Evolutionary conservation across 2,888 invertebrate genomes (phyloP).

Genomic region (Sphaerophoria taeniata): DNA sequence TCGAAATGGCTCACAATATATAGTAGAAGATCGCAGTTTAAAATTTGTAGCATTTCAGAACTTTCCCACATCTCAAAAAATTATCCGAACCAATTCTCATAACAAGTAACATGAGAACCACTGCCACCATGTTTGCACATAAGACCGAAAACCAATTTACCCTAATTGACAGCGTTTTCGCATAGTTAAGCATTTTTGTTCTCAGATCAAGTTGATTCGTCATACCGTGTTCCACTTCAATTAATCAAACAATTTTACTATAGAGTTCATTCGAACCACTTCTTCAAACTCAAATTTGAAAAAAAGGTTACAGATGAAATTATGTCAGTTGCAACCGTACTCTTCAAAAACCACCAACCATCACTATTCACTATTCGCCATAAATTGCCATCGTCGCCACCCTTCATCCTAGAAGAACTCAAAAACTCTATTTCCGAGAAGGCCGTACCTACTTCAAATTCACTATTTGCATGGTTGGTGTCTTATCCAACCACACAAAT

Average conservation of each 20-base stretch:
- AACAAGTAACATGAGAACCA: not conserved
- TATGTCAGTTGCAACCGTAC: conserved; percentile 51
- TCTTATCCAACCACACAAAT: conserved; percentile 39
- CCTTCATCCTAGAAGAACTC: not conserved
- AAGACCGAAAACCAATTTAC: not conserved
- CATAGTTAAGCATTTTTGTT: not conserved
- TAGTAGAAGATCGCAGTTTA: not conserved
- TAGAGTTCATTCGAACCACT: conserved; percentile 48
- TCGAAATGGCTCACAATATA: not conserved
- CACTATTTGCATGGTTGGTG: conserved; percentile 60
- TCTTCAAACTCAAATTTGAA: conserved; percentile 28
- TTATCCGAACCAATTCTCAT: not conserved
- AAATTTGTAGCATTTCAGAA: too few species aligned
- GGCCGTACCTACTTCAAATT: not conserved
- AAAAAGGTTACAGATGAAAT: conserved; percentile 36
- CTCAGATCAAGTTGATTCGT: conserved; percentile 61
- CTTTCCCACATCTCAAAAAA: not conserved
- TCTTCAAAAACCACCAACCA: conserved; percentile 24
- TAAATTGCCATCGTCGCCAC: not conserved
- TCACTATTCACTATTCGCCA: too few species aligned
- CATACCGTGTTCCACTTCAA: conserved; percentile 71
- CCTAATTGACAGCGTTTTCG: conserved; percentile 20
- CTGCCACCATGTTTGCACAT: not conserved
- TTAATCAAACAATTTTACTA: conserved; percentile 68
- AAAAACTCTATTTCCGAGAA: conserved; percentile 12